Base-by-base conservation (phyloP, 2,797 vertebrate species). In the Percopsis omiscomaycus region DNA sequence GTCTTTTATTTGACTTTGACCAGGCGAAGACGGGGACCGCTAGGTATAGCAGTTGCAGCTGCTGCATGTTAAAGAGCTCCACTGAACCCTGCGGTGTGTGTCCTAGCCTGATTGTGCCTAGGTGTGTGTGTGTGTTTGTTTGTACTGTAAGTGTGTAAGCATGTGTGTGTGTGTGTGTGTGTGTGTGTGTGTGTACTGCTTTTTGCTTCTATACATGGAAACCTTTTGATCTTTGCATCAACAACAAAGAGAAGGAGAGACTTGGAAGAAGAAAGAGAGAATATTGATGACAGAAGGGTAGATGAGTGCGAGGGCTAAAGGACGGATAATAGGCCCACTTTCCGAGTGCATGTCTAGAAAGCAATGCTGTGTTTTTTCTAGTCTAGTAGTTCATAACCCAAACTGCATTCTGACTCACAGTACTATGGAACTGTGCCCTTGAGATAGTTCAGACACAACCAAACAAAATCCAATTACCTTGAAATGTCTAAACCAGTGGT, bases 1-100 rank as follows among this genome's bases (percentile, higher is more conserved):
- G 90, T 86, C 89, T 92, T 92, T 88, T 85, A 86, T 89, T 92
- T 89, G 89, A 93, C 92, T 92, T 92, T 91, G 89, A 89, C 80
- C 84, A 59, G 78, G 76, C 73, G 66, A 81, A 86, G 87, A 85
- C 55, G 72, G 81, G 75, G 68, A 76, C 74, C 73, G 78, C 77
- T 83, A 75, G 82, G 68, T 66, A 79, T 75, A 85, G 85, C 85
- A 80, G 86, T 83, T 84, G 80, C 84, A 84, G 77, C 78, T 78
- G 80, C 79, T 48, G 88, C 85, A 90, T 90, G 79, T 84, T 90
- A 87, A 89, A 84, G 78, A 79, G 86, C 85, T 76, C 69, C 72
- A 71, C 22, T 1, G 5, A 85, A 78, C 64, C 72, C 65, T 84
- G 79, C 84, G 83, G 86, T 81, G 76, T 42, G 22, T 22, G 22